Conservation (phyloP, 2,888 invertebrate species). For the Clusia tigrina region DNA sequence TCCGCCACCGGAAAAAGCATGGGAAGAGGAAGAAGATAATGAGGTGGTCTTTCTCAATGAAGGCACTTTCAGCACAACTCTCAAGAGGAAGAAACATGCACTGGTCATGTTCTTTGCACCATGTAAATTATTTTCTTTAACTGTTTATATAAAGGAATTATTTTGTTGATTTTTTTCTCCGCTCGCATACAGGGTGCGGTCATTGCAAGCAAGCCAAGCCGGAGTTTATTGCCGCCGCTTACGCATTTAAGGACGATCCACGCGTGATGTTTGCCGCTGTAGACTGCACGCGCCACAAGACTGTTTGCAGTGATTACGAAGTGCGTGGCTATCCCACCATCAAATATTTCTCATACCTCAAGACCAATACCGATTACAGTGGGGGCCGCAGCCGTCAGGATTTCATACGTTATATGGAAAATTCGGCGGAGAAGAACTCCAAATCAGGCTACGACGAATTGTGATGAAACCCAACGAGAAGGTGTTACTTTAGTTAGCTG, state of each 20-base stretch:
- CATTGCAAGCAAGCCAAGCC: slow-evolving; percentile 90
- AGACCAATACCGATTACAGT: slow-evolving; percentile 72
- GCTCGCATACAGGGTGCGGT: slow-evolving; percentile 89
- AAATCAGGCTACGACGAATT: not conserved
- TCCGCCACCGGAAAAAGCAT: slow-evolving; percentile 80
- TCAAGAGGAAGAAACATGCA: slow-evolving; percentile 87
- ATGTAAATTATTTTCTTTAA: slow-evolving; percentile 67
- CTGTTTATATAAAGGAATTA: not conserved
- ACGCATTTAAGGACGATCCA: slow-evolving; percentile 76
- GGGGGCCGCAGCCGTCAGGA: slow-evolving; percentile 76
- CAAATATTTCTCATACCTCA: slow-evolving; percentile 84
- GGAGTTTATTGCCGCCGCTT: slow-evolving; percentile 79
- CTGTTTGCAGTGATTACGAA: slow-evolving; percentile 74
- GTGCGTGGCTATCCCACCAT: slow-evolving; percentile 87
- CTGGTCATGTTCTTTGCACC: slow-evolving; percentile 93
- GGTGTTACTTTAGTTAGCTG: not conserved
- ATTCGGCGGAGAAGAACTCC: not conserved
- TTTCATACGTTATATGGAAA: slow-evolving; percentile 54
- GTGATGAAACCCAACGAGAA: not conserved
- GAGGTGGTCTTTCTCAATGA: slow-evolving; percentile 80
- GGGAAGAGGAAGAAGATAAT: slow-evolving; percentile 76
- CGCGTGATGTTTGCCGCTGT: slow-evolving; percentile 83
- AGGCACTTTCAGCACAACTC: slow-evolving; percentile 74
- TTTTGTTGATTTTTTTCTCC: slow-evolving; percentile 20
- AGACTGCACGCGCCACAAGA: slow-evolving; percentile 75